Conservation (phyloP, 2,113 vertebrate species). For the Apeltes quadracus region DNA sequence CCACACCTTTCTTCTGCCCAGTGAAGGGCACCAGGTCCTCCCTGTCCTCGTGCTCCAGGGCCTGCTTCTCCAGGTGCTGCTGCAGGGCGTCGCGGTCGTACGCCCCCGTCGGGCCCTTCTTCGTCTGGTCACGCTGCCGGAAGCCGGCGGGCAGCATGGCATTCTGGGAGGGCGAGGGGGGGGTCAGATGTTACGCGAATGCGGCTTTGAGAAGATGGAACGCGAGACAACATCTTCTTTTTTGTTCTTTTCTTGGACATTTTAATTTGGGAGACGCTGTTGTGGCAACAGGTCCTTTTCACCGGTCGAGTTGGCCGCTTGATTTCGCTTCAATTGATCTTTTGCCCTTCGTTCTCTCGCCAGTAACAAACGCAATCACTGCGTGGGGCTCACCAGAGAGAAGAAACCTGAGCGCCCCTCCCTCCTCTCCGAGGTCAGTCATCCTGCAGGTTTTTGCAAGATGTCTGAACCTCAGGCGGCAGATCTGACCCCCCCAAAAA, state of each 20-base stretch:
- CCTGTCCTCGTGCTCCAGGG: slow-evolving; percentile 85
- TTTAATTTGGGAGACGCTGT: slow-evolving; percentile 11
- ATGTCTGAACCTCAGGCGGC: not conserved
- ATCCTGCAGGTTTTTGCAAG: slow-evolving; percentile 1
- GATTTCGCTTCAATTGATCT: slow-evolving; percentile 11
- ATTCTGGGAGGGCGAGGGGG: slow-evolving; percentile 81
- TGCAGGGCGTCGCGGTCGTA: slow-evolving; percentile 88
- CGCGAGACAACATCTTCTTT: not conserved
- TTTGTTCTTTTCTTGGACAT: not conserved
- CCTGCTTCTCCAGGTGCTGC: slow-evolving; percentile 91
- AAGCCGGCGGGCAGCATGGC: slow-evolving; percentile 90
- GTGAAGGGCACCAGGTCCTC: slow-evolving; percentile 95
- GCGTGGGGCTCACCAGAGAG: not conserved
- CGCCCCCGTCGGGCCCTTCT: slow-evolving; percentile 88
- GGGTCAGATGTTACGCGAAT: slow-evolving; percentile 33
- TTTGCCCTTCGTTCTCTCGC: not conserved
- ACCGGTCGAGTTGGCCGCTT: not conserved
- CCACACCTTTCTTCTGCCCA: slow-evolving; percentile 89
- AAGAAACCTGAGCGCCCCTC: too few relatives aligned
- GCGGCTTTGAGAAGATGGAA: slow-evolving; percentile 5
- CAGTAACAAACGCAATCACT: not conserved
- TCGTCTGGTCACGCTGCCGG: slow-evolving; percentile 93
- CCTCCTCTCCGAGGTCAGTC: not conserved
- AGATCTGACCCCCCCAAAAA: not conserved
- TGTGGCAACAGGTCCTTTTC: not conserved